phyloP scores from a whole-genome alignment of 2,113 vertebrate species.

The Gymnogyps californianus region DNA sequence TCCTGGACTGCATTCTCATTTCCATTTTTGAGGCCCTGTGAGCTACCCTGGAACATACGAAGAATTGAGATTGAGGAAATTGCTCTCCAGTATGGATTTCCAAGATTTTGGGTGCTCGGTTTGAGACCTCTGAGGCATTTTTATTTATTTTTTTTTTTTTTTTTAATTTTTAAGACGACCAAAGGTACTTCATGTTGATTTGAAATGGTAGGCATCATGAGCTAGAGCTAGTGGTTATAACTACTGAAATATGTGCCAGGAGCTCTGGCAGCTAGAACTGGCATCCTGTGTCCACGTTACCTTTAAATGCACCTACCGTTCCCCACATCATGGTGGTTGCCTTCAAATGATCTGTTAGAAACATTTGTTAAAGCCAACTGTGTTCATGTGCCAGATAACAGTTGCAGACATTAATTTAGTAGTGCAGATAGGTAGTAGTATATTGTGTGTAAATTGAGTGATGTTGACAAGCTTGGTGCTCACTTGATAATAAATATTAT shows the following conservation, averaged over 20 bases:
- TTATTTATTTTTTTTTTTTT: not conserved
- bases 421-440: not conserved
- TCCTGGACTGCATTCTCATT: not conserved
- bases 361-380: not conserved
- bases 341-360: not conserved
- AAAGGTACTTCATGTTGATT: not conserved
- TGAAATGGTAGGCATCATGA: not conserved
- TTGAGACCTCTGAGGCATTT: not conserved
- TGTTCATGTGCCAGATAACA: not conserved
- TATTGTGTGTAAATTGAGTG: not conserved
- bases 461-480: not conserved
- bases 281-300: rapidly evolving
- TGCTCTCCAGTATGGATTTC: not conserved
- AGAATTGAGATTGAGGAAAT: not conserved
- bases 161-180: not conserved
- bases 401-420: not conserved
- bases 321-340: not conserved
- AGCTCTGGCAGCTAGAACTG: not conserved
- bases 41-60: not conserved
- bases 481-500: not conserved
- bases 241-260: not conserved
- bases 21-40: not conserved
- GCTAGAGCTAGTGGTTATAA: not conserved
- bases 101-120: not conserved
- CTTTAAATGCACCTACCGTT: not conserved